Evolutionary conservation across 2,113 vertebrate genomes (phyloP).

Genomic region (Taurulus bubalis): DNA sequence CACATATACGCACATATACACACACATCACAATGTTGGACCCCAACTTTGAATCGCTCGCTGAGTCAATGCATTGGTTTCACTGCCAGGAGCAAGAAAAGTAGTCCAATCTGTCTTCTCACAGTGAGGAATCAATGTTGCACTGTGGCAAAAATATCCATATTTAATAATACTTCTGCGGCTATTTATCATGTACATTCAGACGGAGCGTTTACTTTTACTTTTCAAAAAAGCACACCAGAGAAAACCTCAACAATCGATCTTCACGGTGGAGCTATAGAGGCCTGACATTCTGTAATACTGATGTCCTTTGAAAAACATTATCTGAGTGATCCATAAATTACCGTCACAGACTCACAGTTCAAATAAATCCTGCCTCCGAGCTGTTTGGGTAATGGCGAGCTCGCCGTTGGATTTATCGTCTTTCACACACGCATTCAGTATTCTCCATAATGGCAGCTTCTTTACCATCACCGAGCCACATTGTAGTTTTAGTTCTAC

Average conservation of each 20-base stretch:
- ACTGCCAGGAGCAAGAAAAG: constrained; percentile 20
- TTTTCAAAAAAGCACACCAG: background rate
- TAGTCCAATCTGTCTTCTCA: constrained; percentile 28
- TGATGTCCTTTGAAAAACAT: constrained; percentile 26
- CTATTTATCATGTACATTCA: constrained; percentile 21
- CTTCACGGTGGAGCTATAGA: background rate
- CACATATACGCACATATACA: background rate
- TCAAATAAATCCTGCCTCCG: constrained; percentile 35
- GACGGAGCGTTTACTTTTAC: background rate
- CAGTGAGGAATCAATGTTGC: constrained; percentile 32
- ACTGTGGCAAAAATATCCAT: constrained; percentile 31
- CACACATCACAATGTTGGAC: constrained; percentile 3
- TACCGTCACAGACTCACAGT: constrained; percentile 9
- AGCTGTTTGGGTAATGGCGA: constrained; percentile 6
- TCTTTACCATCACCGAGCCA: constrained; percentile 13
- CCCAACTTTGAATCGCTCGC: constrained; percentile 34
- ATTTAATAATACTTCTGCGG: constrained; percentile 29
- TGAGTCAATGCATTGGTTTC: constrained; percentile 30
- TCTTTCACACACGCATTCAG: constrained; percentile 18
- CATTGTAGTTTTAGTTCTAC: constrained; percentile 30
- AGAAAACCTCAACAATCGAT: background rate
- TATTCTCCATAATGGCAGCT: constrained; percentile 38
- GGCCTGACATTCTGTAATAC: background rate
- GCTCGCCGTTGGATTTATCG: constrained; percentile 37
- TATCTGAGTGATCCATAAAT: constrained; percentile 30